These are phyloP conservation scores for Kobus ellipsiprymnus DNA, from an alignment of 2,113 vertebrate species.

Conservation along the genomic window DNA sequence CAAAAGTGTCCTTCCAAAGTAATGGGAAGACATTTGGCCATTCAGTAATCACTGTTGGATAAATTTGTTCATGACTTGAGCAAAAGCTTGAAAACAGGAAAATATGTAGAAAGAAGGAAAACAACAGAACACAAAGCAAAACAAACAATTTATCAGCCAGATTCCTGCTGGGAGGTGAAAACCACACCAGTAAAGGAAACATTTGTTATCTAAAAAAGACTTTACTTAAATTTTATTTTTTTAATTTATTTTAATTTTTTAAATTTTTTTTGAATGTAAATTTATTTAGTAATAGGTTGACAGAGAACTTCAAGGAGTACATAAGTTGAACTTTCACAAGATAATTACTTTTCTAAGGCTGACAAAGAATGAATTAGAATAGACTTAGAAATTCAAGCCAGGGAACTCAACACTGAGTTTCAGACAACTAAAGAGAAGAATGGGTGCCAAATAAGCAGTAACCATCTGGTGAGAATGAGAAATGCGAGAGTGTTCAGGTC, in stretches of 20 bases:
- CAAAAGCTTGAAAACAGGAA: neutral
- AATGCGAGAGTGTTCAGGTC: fast-evolving
- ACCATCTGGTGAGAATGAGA: neutral
- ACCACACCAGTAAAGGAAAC: neutral
- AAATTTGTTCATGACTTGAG: neutral
- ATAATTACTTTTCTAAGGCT: neutral
- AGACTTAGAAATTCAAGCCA: neutral
- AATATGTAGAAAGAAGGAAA: neutral
- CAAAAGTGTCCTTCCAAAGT: neutral
- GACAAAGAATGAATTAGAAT: neutral
- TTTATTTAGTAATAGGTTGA: neutral
- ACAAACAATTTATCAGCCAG: neutral
- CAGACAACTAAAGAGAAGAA: neutral
- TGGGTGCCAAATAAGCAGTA: neutral
- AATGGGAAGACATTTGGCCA: neutral
- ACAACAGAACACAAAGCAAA: neutral
- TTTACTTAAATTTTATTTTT: neutral
- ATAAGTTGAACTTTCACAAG: neutral
- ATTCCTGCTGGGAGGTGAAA: neutral
- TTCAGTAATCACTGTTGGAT: neutral
- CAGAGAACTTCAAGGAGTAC: neutral
- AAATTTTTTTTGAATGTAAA: too few relatives aligned
- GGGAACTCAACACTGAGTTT: too few relatives aligned
- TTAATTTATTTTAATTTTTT: too few relatives aligned
- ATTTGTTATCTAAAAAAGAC: neutral